Percentiles rank a stretch among this genome's conserved stretches.
phyloP scores from a whole-genome alignment of 2,888 invertebrate genomes.

The Dorcus parallelipipedus region DNA sequence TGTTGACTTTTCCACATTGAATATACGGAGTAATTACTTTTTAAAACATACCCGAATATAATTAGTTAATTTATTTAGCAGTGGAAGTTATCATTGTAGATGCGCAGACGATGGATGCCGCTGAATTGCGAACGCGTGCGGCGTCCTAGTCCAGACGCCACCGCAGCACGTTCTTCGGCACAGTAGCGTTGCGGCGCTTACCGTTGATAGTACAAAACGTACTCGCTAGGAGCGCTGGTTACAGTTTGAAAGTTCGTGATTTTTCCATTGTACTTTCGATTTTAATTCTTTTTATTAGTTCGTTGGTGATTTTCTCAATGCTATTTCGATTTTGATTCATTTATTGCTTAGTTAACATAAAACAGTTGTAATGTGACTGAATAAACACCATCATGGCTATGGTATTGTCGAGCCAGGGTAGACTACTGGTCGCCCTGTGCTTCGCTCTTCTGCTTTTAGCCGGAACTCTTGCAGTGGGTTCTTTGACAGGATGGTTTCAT shows the following conservation, averaged over 20 bases:
- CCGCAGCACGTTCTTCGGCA: constrained; percentile 34
- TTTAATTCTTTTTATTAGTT: neutral
- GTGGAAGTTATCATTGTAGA: constrained; percentile 20
- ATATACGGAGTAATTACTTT: constrained; percentile 29
- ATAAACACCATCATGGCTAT: constrained; percentile 54
- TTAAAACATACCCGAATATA: constrained; percentile 34
- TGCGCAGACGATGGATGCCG: constrained; percentile 33
- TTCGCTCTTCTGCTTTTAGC: constrained; percentile 57
- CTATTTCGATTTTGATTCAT: neutral
- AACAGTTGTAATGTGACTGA: constrained; percentile 12
- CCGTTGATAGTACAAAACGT: constrained; percentile 38
- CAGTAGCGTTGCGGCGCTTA: constrained; percentile 44
- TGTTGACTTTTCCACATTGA: constrained; percentile 28
- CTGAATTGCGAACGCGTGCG: constrained; percentile 13
- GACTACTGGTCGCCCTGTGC: constrained; percentile 56
- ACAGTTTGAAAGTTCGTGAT: constrained; percentile 32
- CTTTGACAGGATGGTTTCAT: constrained; percentile 62
- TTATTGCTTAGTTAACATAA: neutral
- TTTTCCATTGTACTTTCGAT: neutral
- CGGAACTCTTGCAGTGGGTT: constrained; percentile 56
- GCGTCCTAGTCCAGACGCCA: constrained; percentile 22
- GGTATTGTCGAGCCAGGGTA: constrained; percentile 63
- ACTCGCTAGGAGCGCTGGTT: constrained; percentile 38
- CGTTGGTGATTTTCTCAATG: neutral
- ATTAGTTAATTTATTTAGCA: constrained; percentile 39